A percentile compares a stretch with the other conserved stretches of the same genome.
phyloP scores from a whole-genome alignment of 2,797 vertebrate genomes.

The Lutjanus campechanus region DNA sequence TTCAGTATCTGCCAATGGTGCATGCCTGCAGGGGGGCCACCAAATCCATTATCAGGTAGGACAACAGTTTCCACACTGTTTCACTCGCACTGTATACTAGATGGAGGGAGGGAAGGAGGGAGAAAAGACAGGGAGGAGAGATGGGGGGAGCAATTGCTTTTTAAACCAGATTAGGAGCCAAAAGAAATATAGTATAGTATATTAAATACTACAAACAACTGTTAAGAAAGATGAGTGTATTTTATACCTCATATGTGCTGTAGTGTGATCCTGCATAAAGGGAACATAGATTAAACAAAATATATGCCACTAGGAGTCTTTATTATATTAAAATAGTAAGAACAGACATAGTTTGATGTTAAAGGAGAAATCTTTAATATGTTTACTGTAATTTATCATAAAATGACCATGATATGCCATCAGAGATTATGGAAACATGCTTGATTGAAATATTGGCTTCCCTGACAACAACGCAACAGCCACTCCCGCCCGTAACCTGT shows the following conservation, averaged over 20 bases:
- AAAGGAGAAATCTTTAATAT: too few relatives aligned
- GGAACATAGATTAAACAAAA: slow-evolving; percentile 1
- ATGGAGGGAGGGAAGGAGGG: slow-evolving; percentile 52
- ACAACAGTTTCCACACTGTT: slow-evolving; percentile 87
- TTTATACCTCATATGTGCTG: slow-evolving; percentile 27
- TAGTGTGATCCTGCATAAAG: slow-evolving; percentile 14
- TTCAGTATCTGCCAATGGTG: slow-evolving; percentile 89
- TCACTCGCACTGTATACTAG: slow-evolving; percentile 74
- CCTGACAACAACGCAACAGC: too few relatives aligned
- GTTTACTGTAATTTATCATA: too few relatives aligned
- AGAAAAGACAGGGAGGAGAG: slow-evolving; percentile 47
- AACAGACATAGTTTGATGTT: too few relatives aligned
- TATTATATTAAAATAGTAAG: too few relatives aligned
- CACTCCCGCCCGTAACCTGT: too few relatives aligned
- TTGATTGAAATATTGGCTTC: too few relatives aligned
- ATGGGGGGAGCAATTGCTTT: slow-evolving; percentile 53
- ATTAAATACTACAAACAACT: slow-evolving; percentile 60
- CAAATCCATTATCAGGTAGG: slow-evolving; percentile 90
- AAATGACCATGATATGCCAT: too few relatives aligned
- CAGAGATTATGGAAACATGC: too few relatives aligned
- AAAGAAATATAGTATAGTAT: slow-evolving; percentile 56
- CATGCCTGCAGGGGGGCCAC: slow-evolving; percentile 87
- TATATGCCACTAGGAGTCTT: too few relatives aligned
- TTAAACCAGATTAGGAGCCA: slow-evolving; percentile 73
- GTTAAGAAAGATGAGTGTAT: slow-evolving; percentile 32